These are phyloP conservation scores for Heliothis virescens DNA, from an alignment of 1,140 invertebrate species.

Conservation along the genomic window DNA sequence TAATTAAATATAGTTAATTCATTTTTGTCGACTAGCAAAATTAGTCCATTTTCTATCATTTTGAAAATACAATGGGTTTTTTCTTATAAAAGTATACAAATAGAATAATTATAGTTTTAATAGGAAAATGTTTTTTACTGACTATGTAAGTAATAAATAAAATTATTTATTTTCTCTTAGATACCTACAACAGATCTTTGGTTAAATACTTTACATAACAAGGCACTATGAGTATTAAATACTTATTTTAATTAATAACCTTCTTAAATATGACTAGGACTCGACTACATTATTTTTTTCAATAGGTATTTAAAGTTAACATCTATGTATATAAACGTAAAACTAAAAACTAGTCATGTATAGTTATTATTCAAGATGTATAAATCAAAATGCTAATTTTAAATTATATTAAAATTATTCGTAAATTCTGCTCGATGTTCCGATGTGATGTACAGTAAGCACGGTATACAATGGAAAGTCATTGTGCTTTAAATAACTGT, in stretches of 20 bases:
- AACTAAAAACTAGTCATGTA: conserved; percentile 19
- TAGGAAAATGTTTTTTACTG: too few species aligned
- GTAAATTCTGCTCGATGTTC: background rate
- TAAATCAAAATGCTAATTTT: conserved; percentile 27
- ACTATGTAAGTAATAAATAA: too few species aligned
- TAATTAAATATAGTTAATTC: background rate
- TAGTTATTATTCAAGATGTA: conserved; percentile 18
- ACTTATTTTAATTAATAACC: conserved; percentile 6
- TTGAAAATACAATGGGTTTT: background rate
- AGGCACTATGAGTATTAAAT: conserved; percentile 19
- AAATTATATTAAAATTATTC: conserved; percentile 10
- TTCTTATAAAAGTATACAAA: too few species aligned
- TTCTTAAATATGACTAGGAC: conserved; percentile 30
- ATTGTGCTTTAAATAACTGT: background rate
- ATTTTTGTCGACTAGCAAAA: conserved; percentile 39
- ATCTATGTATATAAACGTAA: background rate
- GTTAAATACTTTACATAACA: conserved; percentile 18
- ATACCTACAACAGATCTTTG: conserved; percentile 22
- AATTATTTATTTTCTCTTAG: background rate
- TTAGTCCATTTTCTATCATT: conserved; percentile 17
- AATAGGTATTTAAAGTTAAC: background rate
- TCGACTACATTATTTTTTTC: conserved; percentile 6
- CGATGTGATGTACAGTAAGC: background rate
- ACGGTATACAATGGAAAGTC: conserved; percentile 18
- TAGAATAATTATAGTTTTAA: too few species aligned